Conservation (phyloP, 1,140 invertebrate species). For the Oedothorax gibbosus region DNA sequence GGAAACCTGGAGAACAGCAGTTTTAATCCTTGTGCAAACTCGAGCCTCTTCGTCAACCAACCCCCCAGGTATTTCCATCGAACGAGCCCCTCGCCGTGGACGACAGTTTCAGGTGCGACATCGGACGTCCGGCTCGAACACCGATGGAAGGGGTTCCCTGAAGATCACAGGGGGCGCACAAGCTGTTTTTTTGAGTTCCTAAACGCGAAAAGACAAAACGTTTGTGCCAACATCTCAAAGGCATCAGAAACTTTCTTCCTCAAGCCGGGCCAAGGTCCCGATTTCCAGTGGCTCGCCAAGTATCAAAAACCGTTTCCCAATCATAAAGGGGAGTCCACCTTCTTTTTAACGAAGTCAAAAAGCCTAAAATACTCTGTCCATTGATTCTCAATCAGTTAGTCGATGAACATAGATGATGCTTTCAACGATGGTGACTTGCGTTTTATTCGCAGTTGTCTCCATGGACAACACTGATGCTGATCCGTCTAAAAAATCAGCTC, state of each 20-base stretch:
- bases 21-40: slow-evolving; percentile 38
- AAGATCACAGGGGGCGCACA: slow-evolving; percentile 73
- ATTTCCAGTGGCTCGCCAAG: slow-evolving; percentile 53
- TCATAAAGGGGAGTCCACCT: slow-evolving; percentile 47
- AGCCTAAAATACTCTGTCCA: slow-evolving; percentile 21
- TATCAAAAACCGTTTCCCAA: slow-evolving; percentile 49
- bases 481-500: slow-evolving; percentile 38
- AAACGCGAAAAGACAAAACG: slow-evolving; percentile 75
- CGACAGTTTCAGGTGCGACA: slow-evolving; percentile 53
- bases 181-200: slow-evolving; percentile 76
- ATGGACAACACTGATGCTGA: slow-evolving; percentile 47
- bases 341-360: slow-evolving; percentile 48
- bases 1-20: slow-evolving; percentile 70
- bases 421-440: slow-evolving; percentile 27
- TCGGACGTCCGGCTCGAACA: slow-evolving; percentile 47
- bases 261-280: slow-evolving; percentile 31
- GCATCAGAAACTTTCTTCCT: slow-evolving; percentile 69
- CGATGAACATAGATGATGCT: slow-evolving; percentile 45
- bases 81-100: slow-evolving; percentile 38
- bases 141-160: slow-evolving; percentile 67
- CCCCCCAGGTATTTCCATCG: slow-evolving; percentile 27
- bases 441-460: slow-evolving; percentile 33
- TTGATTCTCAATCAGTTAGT: slow-evolving; percentile 51
- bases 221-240: slow-evolving; percentile 73
- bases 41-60: slow-evolving; percentile 28